phyloP scores from a whole-genome alignment of 92 coral and sea anemone genomes.

The Bergia puertoricense region DNA sequence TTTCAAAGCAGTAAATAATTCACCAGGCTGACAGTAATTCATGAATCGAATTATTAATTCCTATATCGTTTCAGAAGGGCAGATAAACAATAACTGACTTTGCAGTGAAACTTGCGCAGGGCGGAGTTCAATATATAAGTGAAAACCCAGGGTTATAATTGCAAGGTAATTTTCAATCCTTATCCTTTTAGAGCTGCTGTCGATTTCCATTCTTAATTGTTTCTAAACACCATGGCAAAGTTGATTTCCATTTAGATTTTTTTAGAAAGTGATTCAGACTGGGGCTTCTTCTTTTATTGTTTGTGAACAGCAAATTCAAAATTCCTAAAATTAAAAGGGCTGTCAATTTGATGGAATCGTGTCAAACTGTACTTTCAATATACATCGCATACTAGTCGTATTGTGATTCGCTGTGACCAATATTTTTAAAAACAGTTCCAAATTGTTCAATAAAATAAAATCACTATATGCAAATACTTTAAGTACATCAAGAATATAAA shows the following conservation, averaged over 20 bases:
- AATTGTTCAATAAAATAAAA: neutral
- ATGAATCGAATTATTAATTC: neutral
- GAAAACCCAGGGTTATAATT: neutral
- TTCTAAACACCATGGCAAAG: neutral
- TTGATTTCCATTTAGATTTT: neutral
- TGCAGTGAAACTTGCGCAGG: neutral
- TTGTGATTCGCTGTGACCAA: neutral
- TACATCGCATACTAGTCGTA: neutral
- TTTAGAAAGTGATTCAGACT: neutral
- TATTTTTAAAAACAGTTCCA: neutral
- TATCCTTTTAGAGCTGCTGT: neutral
- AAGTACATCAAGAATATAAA: neutral
- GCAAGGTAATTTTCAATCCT: neutral
- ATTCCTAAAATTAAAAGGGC: neutral
- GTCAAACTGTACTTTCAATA: neutral
- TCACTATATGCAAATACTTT: constrained; percentile 3
- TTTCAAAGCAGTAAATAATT: constrained; percentile 4
- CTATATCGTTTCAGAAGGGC: neutral
- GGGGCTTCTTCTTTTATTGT: constrained; percentile 10
- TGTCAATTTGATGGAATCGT: neutral
- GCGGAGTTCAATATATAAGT: neutral
- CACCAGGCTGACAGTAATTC: neutral
- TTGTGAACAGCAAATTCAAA: constrained; percentile 2
- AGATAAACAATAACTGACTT: neutral
- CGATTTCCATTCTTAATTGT: neutral